Evolutionary conservation across 2,888 invertebrate genomes (phyloP).

Genomic region (Piscicola geometra): DNA sequence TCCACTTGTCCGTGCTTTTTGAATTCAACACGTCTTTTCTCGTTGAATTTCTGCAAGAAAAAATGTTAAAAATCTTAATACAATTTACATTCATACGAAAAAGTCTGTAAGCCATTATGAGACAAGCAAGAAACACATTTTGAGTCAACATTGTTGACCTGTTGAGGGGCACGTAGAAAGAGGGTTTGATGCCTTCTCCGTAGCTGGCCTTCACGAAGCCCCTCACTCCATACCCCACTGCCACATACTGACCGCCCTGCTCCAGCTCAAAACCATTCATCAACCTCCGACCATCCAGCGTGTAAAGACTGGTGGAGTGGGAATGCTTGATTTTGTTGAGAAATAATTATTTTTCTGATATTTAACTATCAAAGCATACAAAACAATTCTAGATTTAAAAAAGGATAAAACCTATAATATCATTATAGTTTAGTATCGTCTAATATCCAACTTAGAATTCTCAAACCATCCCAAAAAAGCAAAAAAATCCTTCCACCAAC

Average conservation of each 20-base stretch:
- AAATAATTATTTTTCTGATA: not conserved
- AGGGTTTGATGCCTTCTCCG: constrained; percentile 31
- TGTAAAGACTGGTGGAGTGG: constrained; percentile 25
- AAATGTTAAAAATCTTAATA: too few species aligned
- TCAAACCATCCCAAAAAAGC: too few species aligned
- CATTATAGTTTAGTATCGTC: too few species aligned
- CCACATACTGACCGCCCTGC: constrained; percentile 34
- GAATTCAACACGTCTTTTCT: constrained; percentile 11
- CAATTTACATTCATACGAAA: too few species aligned
- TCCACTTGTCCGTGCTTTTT: constrained; percentile 7
- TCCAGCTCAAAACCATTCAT: constrained; percentile 23
- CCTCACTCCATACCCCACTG: constrained; percentile 36
- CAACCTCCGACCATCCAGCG: constrained; percentile 31
- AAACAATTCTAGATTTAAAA: too few species aligned
- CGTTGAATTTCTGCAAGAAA: not conserved
- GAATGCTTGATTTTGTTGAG: not conserved
- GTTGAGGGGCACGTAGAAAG: constrained; percentile 33
- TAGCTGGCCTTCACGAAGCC: constrained; percentile 36
- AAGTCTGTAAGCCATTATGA: too few species aligned
- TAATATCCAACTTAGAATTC: too few species aligned
- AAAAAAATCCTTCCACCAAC: too few species aligned
- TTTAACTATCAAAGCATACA: too few species aligned
- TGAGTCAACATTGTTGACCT: too few species aligned
- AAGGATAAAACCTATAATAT: too few species aligned
- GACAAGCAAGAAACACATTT: too few species aligned